Evolutionary conservation across 2,888 invertebrate species (phyloP), one percentile per base, ranked within the genome.

Genomic region (Eupithecia insigniata): DNA sequence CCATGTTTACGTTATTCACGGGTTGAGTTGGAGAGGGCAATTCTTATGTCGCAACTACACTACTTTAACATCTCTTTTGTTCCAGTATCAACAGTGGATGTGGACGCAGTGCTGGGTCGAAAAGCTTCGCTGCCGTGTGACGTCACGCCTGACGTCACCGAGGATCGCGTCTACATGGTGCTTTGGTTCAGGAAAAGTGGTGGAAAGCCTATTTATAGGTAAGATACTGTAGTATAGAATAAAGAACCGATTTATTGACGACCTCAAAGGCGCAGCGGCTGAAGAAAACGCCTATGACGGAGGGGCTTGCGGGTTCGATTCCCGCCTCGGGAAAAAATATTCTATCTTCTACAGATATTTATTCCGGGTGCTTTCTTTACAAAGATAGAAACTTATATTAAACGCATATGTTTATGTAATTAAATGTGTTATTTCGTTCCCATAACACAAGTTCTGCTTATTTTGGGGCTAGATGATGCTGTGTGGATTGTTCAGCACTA

Each of bases 181-280:
- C 95, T 98, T 69, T 98, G 98, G 98, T 98, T 98, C 91, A 95
- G 97, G 79, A 98, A 98, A 88, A 97, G 96, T 82, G 96, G 96
- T 69, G 97, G 97, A 78, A 98, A 97, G 91, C 98, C 98, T 79
- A 96, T 98, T 85, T 98, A 98, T 95, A 98, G 98, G 98, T 98
- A 93, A 43, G 43, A n/a, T n/a, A 2, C 43, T 18, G 18, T 43
- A 43, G 1, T 7, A 7, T 6, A 43, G 39, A 39, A 43, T 43
- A n/a, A n/a, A 18, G 43, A n/a, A 43, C 18, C 0, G 6, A 43
- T 18, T 39, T 4, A 39, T 34, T 34, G 34, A 34, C 8, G 10
- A 36, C 39, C 16, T 16, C 16, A 39, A 8, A 7, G 0, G n/a
- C n/a, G 43, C n/a, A 18, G 16, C 18, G 16, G 39, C 16, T 6